Conservation (phyloP, 2,797 vertebrate genomes). For the Tenualosa ilisha region DNA sequence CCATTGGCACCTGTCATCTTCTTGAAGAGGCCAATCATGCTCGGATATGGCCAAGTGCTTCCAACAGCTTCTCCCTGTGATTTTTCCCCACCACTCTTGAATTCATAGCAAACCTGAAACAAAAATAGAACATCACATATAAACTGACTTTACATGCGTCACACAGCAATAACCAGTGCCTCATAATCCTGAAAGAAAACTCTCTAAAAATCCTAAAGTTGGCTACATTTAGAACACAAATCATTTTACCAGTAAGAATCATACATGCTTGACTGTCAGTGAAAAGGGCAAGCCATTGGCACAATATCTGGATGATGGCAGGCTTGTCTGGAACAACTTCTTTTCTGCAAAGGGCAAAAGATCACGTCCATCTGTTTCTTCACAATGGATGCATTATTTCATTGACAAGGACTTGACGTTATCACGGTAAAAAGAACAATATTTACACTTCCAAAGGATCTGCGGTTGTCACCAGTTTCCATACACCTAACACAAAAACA, state of each 20-base stretch:
- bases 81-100: conserved; percentile 5
- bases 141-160: neutral
- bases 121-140: neutral
- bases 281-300: conserved; percentile 35
- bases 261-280: conserved; percentile 40
- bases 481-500: no score
- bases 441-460: no score
- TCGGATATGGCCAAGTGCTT: no score
- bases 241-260: neutral
- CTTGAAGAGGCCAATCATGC: no score
- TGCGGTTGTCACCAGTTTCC: no score
- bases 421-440: no score
- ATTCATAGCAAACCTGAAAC: conserved; percentile 29
- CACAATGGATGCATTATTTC: conserved; percentile 14
- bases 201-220: neutral
- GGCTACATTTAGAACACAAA: no score
- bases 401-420: no score
- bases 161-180: neutral
- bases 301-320: conserved; percentile 33
- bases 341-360: conserved; percentile 42
- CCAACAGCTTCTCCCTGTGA: no score
- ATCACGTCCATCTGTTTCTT: conserved; percentile 41
- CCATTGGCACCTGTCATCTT: no score
- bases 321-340: conserved; percentile 33
- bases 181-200: neutral